These are phyloP conservation scores for Tretioscincus oriximinensis DNA, from an alignment of 2,113 vertebrate species.

Conservation along the genomic window DNA sequence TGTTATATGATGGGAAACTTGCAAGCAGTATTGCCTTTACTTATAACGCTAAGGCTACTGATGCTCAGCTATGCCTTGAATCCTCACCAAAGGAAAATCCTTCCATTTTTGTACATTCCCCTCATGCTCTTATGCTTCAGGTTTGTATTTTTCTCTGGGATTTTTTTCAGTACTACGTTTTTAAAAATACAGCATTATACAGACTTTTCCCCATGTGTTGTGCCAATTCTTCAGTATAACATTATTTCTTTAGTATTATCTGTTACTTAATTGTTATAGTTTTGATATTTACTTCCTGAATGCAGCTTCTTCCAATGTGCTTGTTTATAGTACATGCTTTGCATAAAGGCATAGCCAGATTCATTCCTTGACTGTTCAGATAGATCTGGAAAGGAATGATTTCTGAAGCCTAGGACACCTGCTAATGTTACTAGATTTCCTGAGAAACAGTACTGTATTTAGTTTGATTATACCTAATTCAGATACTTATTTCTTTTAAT, in stretches of 20 bases:
- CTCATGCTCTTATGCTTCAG: conserved; percentile 98
- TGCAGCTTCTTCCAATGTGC: neutral
- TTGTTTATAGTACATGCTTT: neutral
- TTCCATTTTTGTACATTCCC: conserved; percentile 98
- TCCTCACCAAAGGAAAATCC: conserved; percentile 97
- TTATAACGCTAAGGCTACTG: conserved; percentile 97
- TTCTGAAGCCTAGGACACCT: neutral
- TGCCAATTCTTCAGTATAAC: neutral
- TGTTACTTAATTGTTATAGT: neutral
- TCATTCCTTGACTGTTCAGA: neutral
- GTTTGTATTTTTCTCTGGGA: conserved; percentile 66
- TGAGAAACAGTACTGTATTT: too few relatives aligned
- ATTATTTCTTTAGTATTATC: neutral
- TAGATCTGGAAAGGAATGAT: neutral
- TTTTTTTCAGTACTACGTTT: neutral
- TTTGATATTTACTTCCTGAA: neutral
- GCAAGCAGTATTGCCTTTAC: conserved; percentile 97
- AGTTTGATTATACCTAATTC: too few relatives aligned
- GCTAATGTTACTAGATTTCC: too few relatives aligned
- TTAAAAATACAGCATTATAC: neutral
- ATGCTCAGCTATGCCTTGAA: conserved; percentile 96
- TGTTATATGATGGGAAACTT: conserved; percentile 95
- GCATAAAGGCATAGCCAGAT: neutral
- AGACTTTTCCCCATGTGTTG: neutral
- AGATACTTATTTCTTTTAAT: too few relatives aligned